Percentiles rank a stretch among this genome's conserved stretches.
Evolutionary conservation across 1,140 invertebrate genomes (phyloP).

Genomic region (Plectus sambesii): DNA sequence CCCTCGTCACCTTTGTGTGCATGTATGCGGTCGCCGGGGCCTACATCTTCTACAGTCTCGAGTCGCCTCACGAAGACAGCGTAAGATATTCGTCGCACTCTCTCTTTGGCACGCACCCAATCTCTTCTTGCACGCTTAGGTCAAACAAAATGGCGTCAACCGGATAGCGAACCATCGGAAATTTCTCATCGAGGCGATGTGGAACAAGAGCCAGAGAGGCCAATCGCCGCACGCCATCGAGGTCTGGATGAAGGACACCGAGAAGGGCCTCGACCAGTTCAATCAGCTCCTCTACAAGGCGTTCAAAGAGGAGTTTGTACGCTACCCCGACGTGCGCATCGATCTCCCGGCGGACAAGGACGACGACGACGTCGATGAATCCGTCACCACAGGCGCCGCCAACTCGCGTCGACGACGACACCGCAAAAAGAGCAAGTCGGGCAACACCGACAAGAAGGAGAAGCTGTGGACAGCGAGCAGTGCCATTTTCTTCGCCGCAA

Average conservation of each 20-base stretch:
- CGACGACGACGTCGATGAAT: constrained; percentile 21
- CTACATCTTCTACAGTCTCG: constrained; percentile 74
- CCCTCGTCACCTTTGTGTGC: constrained; percentile 81
- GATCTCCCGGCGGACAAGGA: background rate
- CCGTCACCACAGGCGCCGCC: constrained; percentile 30
- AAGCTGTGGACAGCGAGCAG: constrained; percentile 43
- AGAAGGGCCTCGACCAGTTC: constrained; percentile 28
- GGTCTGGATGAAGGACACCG: constrained; percentile 31
- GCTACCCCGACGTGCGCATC: constrained; percentile 35
- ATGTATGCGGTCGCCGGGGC: constrained; percentile 90
- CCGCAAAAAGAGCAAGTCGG: constrained; percentile 26
- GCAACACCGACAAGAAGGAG: constrained; percentile 38
- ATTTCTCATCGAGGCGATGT: constrained; percentile 60
- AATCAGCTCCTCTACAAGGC: constrained; percentile 38
- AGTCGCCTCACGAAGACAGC: constrained; percentile 58
- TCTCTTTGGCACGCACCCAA: constrained; percentile 29
- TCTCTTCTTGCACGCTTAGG: constrained; percentile 24
- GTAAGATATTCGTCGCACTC: constrained; percentile 49
- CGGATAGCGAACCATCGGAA: constrained; percentile 60
- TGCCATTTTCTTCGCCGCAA: constrained; percentile 42
- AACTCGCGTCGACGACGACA: constrained; percentile 9
- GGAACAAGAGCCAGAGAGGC: constrained; percentile 59
- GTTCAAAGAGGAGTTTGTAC: constrained; percentile 43
- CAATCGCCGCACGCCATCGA: constrained; percentile 51
- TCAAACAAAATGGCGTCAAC: constrained; percentile 56